These are phyloP conservation scores for Connochaetes taurinus DNA, from an alignment of 2,113 vertebrate genomes.

Conservation along the genomic window DNA sequence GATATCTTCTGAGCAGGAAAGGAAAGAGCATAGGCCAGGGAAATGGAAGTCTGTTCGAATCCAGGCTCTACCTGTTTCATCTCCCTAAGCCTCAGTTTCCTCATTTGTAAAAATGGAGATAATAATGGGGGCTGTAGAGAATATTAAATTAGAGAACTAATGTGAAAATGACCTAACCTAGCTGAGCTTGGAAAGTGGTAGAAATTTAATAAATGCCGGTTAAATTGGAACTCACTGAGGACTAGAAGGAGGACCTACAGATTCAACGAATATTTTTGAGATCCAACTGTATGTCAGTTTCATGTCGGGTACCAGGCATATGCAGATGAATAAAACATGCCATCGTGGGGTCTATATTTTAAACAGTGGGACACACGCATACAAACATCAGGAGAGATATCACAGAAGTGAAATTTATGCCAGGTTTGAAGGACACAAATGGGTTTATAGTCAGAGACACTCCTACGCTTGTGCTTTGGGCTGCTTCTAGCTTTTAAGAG, in stretches of 20 bases:
- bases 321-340: not conserved
- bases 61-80: not conserved
- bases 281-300: not conserved
- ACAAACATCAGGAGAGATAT: not conserved
- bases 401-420: not conserved
- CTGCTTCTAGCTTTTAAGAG: not conserved
- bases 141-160: not conserved
- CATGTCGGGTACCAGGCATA: not conserved
- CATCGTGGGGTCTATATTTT: not conserved
- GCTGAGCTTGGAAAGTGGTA: not conserved
- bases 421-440: not conserved
- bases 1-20: not conserved
- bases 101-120: not conserved
- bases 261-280: not conserved
- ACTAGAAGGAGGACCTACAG: not conserved
- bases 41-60: not conserved
- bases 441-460: not conserved
- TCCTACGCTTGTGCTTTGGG: not conserved
- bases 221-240: not conserved
- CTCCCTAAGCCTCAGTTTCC: constrained; percentile 1
- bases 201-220: not conserved
- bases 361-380: not conserved
- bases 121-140: not conserved
- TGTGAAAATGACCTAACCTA: not conserved
- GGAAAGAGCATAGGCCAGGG: not conserved